A percentile compares a stretch with the other conserved stretches of the same genome.
These are phyloP conservation scores for Squalus acanthias DNA, from an alignment of 2,797 vertebrate species.

Conservation along the genomic window DNA sequence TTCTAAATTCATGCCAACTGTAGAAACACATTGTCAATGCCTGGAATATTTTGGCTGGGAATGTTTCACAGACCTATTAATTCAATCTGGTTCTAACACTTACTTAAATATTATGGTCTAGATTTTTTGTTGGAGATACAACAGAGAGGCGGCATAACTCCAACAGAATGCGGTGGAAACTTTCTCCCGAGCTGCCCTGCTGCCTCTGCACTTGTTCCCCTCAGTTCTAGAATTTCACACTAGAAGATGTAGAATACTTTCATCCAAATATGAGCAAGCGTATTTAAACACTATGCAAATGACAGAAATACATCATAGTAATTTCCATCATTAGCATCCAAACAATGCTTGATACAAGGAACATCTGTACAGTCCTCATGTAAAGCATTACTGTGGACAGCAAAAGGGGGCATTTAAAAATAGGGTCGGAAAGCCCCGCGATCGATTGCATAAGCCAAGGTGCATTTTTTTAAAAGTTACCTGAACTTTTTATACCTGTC, in stretches of 20 bases:
- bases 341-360: too few relatives aligned
- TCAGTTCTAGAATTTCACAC: background rate
- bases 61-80: conserved; percentile 29
- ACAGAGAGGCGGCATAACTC: background rate
- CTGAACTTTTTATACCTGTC: too few relatives aligned
- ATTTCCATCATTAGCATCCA: too few relatives aligned
- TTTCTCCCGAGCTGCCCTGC: background rate
- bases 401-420: too few relatives aligned
- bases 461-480: too few relatives aligned
- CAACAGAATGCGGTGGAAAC: background rate
- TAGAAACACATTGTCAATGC: conserved; percentile 7
- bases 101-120: conserved; percentile 31
- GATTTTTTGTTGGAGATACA: conserved; percentile 19
- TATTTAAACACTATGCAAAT: background rate
- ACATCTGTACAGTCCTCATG: too few relatives aligned
- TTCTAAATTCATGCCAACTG: conserved; percentile 8
- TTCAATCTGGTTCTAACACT: background rate
- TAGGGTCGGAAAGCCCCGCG: too few relatives aligned
- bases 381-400: too few relatives aligned
- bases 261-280: background rate
- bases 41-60: conserved; percentile 26
- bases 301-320: too few relatives aligned
- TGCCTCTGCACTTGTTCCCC: background rate
- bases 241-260: background rate
- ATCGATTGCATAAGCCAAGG: too few relatives aligned